Base-by-base conservation (phyloP, 2,797 vertebrate species). In the Lepilemur ruficaudatus region DNA sequence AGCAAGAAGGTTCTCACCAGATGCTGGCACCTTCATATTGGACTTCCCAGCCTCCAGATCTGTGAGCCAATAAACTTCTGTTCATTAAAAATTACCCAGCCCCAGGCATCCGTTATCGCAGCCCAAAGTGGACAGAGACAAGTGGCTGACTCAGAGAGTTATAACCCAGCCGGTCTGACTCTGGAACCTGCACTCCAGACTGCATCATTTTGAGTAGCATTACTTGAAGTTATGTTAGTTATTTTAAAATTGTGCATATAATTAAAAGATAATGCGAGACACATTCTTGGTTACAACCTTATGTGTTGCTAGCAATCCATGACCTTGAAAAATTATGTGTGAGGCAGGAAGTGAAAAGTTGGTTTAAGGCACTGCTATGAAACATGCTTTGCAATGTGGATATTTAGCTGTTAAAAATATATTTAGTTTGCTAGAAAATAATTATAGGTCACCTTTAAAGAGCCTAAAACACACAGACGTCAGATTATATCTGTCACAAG, bases 391-490 rank as follows among this genome's bases (percentile, higher is more conserved):
- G 59, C 48, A 48, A 83, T 89, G 41, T 88, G 69, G 50, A 87
- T 69, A 87, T 86, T 73, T 50, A 55, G 32, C 13, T 72, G 81
- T 76, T 69, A 93, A 84, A 95, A 96, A 93, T 94, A 92, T 32
- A 91, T 81, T 88, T 86, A 59, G 67, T 92, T 94, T 85, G 41
- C 69, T 89, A 88, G 55, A 96, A 94, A 89, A 94, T 91, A 89
- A 94, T 95, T 82, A 88, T 20, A 35, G 86, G 72, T 92, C 84
- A 98, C 55, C 84, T 97, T 96, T 97, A 92, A 89, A 95, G 81
- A 91, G 63, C 78, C 18, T 85, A 85, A 93, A 96, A 89, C 43
- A 93, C 52, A 96, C 18, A 95, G 87, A 94, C 91, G 86, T 94
- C 94, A 97, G 87, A 95, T 91, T 89, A 65, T 52, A 95, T 94